Evolutionary conservation across 2,797 vertebrate species (phyloP).

Genomic region (Malurus leucopterus): DNA sequence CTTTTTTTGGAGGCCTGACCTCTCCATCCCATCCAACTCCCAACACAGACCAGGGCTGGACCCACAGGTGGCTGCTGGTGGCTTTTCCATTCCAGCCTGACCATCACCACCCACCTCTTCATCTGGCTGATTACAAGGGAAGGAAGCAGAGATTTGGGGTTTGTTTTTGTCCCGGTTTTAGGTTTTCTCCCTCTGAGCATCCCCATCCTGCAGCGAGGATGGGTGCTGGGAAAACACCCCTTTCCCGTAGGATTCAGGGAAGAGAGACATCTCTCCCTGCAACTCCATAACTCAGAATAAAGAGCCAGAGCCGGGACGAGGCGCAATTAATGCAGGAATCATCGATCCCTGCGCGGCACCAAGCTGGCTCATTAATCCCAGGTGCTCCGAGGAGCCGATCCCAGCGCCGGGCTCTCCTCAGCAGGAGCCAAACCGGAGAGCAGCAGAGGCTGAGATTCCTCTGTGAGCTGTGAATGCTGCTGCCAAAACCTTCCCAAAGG

Average conservation of each 20-base stretch:
- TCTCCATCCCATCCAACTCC: not conserved
- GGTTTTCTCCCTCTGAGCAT: not conserved
- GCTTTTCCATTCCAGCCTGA: not conserved
- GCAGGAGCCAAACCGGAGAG: slow-evolving; percentile 19
- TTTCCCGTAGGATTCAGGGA: not conserved
- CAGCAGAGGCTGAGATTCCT: slow-evolving; percentile 55
- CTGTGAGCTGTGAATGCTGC: not conserved
- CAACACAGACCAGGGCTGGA: not conserved
- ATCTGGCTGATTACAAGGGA: not conserved
- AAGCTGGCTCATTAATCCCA: slow-evolving; percentile 77
- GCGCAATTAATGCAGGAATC: slow-evolving; percentile 69
- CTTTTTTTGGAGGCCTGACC: not conserved
- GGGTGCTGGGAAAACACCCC: not conserved
- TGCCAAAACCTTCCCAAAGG: not conserved
- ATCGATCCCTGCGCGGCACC: slow-evolving; percentile 71
- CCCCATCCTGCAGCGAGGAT: accelerated
- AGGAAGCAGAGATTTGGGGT: not conserved
- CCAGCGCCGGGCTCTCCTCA: slow-evolving; percentile 26
- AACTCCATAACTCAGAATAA: slow-evolving; percentile 70
- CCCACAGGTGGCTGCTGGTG: not conserved
- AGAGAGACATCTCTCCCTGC: slow-evolving; percentile 58
- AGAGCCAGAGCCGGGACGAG: slow-evolving; percentile 46
- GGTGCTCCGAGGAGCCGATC: slow-evolving; percentile 64
- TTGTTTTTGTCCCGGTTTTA: not conserved
- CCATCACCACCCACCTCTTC: not conserved